Conservation (phyloP, 2,888 invertebrate species). For the Sesamia inferens region DNA sequence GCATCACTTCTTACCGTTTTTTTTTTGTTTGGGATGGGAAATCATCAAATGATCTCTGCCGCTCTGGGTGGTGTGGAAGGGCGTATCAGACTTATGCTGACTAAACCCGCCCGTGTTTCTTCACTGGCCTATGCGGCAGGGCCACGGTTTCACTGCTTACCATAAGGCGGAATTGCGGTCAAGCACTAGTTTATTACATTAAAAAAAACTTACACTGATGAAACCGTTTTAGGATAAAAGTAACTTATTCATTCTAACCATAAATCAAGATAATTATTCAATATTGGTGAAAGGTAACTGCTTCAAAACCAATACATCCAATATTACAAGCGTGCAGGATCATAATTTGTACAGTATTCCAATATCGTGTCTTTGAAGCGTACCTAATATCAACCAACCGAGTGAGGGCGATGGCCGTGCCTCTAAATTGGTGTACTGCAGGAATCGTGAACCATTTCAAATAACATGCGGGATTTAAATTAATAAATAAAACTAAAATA, state of each 20-base stretch:
- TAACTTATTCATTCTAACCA: neutral
- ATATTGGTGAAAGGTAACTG: neutral
- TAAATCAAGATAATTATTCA: neutral
- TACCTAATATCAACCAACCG: neutral
- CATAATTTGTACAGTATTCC: conserved; percentile 50
- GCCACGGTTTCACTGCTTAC: too few relatives aligned
- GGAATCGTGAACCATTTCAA: conserved; percentile 15
- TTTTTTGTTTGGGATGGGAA: too few relatives aligned
- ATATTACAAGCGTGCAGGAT: conserved; percentile 36
- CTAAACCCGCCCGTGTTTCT: too few relatives aligned
- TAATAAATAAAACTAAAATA: neutral
- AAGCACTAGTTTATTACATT: too few relatives aligned
- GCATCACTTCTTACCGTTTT: too few relatives aligned
- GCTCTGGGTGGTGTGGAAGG: too few relatives aligned
- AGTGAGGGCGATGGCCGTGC: neutral
- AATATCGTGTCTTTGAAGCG: conserved; percentile 51
- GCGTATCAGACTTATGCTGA: too few relatives aligned
- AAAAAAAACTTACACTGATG: too few relatives aligned
- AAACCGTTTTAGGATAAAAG: neutral
- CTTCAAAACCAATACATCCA: conserved; percentile 18
- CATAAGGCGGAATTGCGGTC: too few relatives aligned
- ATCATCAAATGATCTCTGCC: too few relatives aligned
- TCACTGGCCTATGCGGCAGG: too few relatives aligned
- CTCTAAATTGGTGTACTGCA: conserved; percentile 32
- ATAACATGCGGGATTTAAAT: neutral